Percentiles rank a stretch among this genome's conserved stretches.
Conservation (phyloP, 2,888 invertebrate genomes). For the Himalopsyche kuldschensis region DNA sequence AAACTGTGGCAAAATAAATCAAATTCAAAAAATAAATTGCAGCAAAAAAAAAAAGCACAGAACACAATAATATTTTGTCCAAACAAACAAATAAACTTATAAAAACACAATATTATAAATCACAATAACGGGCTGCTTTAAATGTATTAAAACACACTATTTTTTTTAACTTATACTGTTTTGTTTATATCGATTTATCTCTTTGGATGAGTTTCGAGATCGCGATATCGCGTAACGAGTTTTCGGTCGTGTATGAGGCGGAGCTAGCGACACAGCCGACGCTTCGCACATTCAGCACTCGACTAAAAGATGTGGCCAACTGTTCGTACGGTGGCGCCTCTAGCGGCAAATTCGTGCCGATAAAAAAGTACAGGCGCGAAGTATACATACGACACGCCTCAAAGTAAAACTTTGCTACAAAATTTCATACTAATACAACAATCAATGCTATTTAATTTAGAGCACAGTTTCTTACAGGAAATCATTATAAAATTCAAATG, state of each 20-base stretch:
- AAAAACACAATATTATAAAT: not conserved
- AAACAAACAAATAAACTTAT: not conserved
- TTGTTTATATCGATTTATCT: conserved; percentile 10
- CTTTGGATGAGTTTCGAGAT: not conserved
- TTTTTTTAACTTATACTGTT: not conserved
- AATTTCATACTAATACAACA: not conserved
- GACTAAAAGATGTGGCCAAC: conserved; percentile 19
- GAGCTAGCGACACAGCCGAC: not conserved
- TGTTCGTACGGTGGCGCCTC: conserved; percentile 20
- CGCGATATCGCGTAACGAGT: conserved; percentile 14
- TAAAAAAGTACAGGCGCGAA: not conserved
- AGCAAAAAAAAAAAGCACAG: not conserved
- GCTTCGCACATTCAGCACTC: conserved; percentile 18
- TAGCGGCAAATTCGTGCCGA: conserved; percentile 8
- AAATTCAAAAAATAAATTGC: not conserved
- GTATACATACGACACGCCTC: not conserved
- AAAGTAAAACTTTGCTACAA: not conserved
- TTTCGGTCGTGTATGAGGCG: not conserved
- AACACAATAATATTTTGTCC: not conserved
- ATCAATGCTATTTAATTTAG: too few relatives aligned
- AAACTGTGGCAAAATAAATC: not conserved
- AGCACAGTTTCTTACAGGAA: too few relatives aligned
- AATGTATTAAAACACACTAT: not conserved
- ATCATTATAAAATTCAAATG: too few relatives aligned
- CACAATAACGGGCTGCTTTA: not conserved